Evolutionary conservation across 2,888 invertebrate genomes (phyloP).

Genomic region (Bruchidius siliquastri): DNA sequence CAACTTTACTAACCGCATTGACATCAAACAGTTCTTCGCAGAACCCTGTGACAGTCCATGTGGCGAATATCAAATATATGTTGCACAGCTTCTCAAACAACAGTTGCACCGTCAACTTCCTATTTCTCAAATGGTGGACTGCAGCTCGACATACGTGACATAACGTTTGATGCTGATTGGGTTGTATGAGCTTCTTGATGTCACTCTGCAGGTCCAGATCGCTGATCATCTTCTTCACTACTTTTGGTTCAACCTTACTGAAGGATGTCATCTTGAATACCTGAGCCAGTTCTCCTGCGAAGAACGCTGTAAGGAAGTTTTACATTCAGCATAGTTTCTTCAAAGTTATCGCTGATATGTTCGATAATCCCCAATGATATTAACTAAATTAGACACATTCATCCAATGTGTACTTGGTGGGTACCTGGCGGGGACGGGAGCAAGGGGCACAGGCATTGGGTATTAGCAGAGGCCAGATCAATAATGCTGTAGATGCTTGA

Average conservation of each 20-base stretch:
- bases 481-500: too few species aligned
- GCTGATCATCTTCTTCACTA: background rate
- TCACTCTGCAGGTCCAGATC: background rate
- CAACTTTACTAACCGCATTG: conserved; percentile 19
- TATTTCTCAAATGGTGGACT: background rate
- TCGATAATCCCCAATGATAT: too few species aligned
- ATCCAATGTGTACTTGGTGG: too few species aligned
- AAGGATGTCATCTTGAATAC: background rate
- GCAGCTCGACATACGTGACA: background rate
- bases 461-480: too few species aligned
- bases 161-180: background rate
- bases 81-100: conserved; percentile 12
- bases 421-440: too few species aligned
- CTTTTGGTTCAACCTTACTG: background rate
- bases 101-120: background rate
- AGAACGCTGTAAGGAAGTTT: background rate
- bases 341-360: too few species aligned
- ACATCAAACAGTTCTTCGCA: conserved; percentile 20
- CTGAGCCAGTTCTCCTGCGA: background rate
- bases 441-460: too few species aligned
- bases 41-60: conserved; percentile 22
- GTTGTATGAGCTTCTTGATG: background rate
- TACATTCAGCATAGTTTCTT: too few species aligned
- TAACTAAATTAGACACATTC: too few species aligned
- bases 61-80: conserved; percentile 22